Evolutionary conservation across 2,113 vertebrate species (phyloP).

Genomic region (Spilogale gracilis): DNA sequence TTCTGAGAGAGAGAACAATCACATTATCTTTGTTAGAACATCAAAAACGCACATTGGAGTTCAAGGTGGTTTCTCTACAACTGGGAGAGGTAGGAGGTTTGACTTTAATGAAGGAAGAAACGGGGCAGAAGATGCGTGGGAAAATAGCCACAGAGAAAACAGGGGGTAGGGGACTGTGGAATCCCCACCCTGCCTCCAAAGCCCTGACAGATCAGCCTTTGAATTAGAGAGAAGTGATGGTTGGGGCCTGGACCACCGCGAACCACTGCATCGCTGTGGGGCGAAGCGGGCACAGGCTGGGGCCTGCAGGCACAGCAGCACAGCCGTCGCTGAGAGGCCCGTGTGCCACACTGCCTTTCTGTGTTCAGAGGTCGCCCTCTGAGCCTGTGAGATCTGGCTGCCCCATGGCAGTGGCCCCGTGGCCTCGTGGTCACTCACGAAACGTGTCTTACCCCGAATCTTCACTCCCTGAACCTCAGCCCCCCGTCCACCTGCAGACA

Average conservation of each 20-base stretch:
- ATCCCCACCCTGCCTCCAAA: background rate
- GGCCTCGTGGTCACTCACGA: fast-evolving
- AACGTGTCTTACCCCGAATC: background rate
- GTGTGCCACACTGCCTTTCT: too few species aligned
- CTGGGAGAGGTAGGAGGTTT: background rate
- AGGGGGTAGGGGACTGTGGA: background rate
- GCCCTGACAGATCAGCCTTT: background rate
- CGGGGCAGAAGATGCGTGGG: fast-evolving
- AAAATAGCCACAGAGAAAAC: background rate
- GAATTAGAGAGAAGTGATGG: background rate
- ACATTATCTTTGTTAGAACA: background rate
- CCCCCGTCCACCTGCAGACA: background rate
- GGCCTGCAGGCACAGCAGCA: background rate
- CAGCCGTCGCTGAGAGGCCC: fast-evolving
- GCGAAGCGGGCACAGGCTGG: too few species aligned
- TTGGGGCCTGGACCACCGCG: background rate
- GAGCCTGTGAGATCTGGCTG: background rate
- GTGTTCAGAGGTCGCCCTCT: background rate
- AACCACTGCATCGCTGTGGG: fast-evolving
- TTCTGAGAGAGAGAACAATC: background rate
- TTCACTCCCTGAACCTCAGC: background rate
- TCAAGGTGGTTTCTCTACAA: background rate
- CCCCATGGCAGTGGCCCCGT: background rate
- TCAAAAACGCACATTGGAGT: background rate
- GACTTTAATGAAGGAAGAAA: background rate